Evolutionary conservation across 2,797 vertebrate genomes (phyloP), one percentile per base, ranked within the genome.

Genomic region (Valencia hispanica): DNA sequence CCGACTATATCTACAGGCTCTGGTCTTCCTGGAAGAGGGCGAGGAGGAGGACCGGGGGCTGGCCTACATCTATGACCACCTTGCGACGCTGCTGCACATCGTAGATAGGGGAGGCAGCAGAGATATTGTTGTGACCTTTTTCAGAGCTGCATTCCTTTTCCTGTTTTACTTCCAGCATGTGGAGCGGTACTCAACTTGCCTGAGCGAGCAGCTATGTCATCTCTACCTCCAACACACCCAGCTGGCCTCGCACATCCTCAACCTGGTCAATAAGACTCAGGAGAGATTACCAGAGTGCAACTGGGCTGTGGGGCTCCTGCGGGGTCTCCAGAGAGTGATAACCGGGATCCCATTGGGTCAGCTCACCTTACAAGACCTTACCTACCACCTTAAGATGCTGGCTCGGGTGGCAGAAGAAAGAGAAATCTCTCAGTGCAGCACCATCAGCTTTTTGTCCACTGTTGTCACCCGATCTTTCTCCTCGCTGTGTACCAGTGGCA

Each of bases 381-480:
- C 78, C 36, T 94, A 94, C 93, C 97, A 98, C 87, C 93, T 98
- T 0, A 96, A 95, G 82, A 65, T 96, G 74, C 88, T 98, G 78
- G 91, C 93, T 1, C 92, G 94, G 1, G 93, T 96, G 74, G 96
- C 95, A 0, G 93, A 93, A 61, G 96, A 97, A 79, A 93, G 91
- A 0, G 88, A 89, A 5, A 88, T 96, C 39, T 63, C 86, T 1
- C 96, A 95, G 82, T 84, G 39, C 0, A 73, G 72, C 79, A 95
- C 88, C 0, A 86, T 97, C 0, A 0, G 59, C 66, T 97, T 96
- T 75, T 91, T 98, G n/a, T 90, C 88, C 61, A 74, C 70, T 14
- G 45, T 96, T 72, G 78, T 93, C 55, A 73, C 80, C 2, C 83
- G 17, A 61, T 32, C 86, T 2, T 84, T 83, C 18, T 93, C 90